Conservation (phyloP, 2,888 invertebrate genomes). For the Drosophila suboccidentalis region DNA sequence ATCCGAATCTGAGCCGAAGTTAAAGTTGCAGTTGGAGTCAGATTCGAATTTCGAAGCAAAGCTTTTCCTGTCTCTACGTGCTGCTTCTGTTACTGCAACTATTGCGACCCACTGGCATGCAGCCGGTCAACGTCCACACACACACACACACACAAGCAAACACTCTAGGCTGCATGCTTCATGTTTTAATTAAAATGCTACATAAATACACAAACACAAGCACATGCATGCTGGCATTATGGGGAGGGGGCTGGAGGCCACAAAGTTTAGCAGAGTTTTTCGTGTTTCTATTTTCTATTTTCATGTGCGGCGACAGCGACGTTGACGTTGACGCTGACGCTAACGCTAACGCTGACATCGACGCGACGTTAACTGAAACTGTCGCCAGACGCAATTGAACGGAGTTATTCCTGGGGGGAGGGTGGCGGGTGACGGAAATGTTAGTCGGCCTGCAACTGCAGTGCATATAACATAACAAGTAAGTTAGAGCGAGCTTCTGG, state of each 20-base stretch:
- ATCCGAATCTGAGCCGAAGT: constrained; percentile 7
- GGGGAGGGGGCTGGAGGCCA: constrained; percentile 11
- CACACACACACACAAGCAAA: constrained; percentile 7
- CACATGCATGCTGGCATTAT: constrained; percentile 8
- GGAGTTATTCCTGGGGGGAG: constrained; percentile 45
- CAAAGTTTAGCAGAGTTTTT: constrained; percentile 36
- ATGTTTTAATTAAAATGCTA: constrained; percentile 43
- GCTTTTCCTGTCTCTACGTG: constrained; percentile 38
- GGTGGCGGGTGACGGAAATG: constrained; percentile 13
- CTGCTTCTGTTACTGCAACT: constrained; percentile 28
- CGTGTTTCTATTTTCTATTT: constrained; percentile 59
- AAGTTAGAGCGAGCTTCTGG: constrained; percentile 49
- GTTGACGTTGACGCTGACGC: constrained; percentile 19
- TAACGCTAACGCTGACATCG: constrained; percentile 21
- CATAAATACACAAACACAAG: constrained; percentile 15
- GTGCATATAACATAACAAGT: constrained; percentile 29
- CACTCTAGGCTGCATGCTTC: constrained; percentile 19
- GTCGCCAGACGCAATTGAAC: constrained; percentile 52
- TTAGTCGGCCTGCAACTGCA: constrained; percentile 42
- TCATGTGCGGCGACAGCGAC: constrained; percentile 36
- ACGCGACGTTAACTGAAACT: constrained; percentile 36
- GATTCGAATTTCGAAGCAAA: constrained; percentile 30
- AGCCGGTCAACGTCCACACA: constrained; percentile 70
- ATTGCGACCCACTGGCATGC: constrained; percentile 34
- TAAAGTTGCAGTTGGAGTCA: constrained; percentile 23